phyloP scores from a whole-genome alignment of 2,113 vertebrate species.

The Panthera tigris region DNA sequence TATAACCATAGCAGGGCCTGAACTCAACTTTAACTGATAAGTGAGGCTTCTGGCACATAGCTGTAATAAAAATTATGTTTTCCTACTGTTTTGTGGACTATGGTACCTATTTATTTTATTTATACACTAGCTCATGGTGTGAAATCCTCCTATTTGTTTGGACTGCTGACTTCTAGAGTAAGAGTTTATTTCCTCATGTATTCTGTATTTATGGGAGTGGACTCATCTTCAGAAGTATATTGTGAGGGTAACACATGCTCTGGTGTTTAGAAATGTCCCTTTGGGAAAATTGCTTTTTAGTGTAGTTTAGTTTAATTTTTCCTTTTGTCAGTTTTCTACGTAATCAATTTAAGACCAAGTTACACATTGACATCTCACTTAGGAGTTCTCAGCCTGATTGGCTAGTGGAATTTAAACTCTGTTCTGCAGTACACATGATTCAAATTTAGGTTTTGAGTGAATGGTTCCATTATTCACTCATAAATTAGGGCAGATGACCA shows the following conservation, averaged over 20 bases:
- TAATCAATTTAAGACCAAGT: neutral
- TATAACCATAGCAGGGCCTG: neutral
- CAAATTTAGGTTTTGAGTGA: neutral
- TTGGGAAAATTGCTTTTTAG: neutral
- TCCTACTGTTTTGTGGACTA: neutral
- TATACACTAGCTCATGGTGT: neutral
- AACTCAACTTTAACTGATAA: neutral
- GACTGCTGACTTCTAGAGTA: neutral
- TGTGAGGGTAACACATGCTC: neutral
- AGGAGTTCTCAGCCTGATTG: neutral
- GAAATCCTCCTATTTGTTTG: neutral
- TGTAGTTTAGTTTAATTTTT: neutral
- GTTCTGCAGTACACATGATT: neutral
- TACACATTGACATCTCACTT: neutral
- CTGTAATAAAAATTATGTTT: neutral
- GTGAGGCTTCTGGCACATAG: neutral
- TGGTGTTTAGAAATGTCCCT: neutral
- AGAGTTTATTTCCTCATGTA: neutral
- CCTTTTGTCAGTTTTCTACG: neutral
- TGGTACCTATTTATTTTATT: neutral
- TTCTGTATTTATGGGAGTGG: neutral
- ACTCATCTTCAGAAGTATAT: neutral
- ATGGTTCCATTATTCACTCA: neutral
- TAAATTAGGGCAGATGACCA: neutral
- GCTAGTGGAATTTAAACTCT: neutral